A percentile compares a stretch with the other conserved stretches of the same genome.
phyloP scores from a whole-genome alignment of 2,888 invertebrate genomes.

The Agonopterix heracliana region DNA sequence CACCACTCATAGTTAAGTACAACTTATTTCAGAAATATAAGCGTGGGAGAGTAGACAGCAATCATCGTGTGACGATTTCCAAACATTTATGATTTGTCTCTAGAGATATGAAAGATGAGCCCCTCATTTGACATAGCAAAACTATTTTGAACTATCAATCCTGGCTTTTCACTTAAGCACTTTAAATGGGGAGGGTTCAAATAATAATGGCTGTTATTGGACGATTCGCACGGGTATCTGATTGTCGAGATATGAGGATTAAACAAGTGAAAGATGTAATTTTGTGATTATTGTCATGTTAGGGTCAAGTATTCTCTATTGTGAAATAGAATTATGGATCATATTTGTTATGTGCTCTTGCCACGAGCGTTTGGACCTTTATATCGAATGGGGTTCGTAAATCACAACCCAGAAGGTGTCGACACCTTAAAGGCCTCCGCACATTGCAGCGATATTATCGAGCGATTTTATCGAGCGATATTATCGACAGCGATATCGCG shows the following conservation, averaged over 20 bases:
- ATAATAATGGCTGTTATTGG: slow-evolving; percentile 17
- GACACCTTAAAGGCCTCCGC: too few relatives aligned
- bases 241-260: slow-evolving; percentile 35
- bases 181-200: slow-evolving; percentile 12
- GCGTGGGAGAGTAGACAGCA: slow-evolving; percentile 53
- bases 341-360: too few relatives aligned
- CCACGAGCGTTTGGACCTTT: too few relatives aligned
- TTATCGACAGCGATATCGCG: too few relatives aligned
- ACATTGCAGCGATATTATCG: too few relatives aligned
- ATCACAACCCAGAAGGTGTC: too few relatives aligned
- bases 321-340: too few relatives aligned
- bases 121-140: slow-evolving; percentile 9
- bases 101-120: slow-evolving; percentile 37
- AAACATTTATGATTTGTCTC: slow-evolving; percentile 52
- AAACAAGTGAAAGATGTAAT: slow-evolving; percentile 38
- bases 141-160: neutral
- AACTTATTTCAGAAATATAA: slow-evolving; percentile 5
- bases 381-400: too few relatives aligned
- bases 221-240: slow-evolving; percentile 58
- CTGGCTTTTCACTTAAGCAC: too few relatives aligned
- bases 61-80: slow-evolving; percentile 45
- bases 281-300: slow-evolving; percentile 21
- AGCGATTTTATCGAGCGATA: too few relatives aligned
- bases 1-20: too few relatives aligned
- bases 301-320: slow-evolving; percentile 25